A percentile compares a stretch with the other conserved stretches of the same genome.
Evolutionary conservation across 1,140 invertebrate genomes (phyloP).

Genomic region (Plodia interpunctella): DNA sequence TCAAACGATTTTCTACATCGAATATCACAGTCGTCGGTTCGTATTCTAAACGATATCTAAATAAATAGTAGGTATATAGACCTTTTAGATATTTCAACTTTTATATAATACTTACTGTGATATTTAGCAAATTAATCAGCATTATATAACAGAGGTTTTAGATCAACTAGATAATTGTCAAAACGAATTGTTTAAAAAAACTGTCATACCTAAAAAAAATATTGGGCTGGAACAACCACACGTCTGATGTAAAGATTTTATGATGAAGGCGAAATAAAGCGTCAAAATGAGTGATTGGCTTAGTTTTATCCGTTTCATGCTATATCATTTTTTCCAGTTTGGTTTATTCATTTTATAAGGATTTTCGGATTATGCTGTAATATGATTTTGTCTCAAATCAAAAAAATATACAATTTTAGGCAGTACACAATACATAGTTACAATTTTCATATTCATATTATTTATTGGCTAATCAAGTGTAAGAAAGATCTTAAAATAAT

Average conservation of each 20-base stretch:
- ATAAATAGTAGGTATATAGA: no score
- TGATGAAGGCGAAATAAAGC: neutral
- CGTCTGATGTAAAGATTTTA: neutral
- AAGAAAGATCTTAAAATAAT: no score
- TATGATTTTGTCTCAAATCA: neutral
- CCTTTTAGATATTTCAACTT: no score
- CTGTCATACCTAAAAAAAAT: no score
- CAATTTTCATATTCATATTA: no score
- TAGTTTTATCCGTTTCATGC: neutral
- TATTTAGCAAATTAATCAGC: no score
- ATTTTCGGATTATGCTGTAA: neutral
- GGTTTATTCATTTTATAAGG: neutral
- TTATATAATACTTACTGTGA: no score
- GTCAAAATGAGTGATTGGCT: constrained; percentile 3
- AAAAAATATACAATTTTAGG: neutral
- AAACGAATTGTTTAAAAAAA: no score
- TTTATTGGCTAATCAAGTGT: no score
- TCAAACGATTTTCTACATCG: constrained; percentile 20
- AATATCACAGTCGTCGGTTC: neutral
- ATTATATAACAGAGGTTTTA: no score
- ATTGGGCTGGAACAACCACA: neutral
- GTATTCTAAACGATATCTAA: neutral
- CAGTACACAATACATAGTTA: neutral
- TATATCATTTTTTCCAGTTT: constrained; percentile 8
- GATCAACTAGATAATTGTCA: no score